These are phyloP conservation scores for Pararge aegeria DNA, from an alignment of 1,140 invertebrate species.

Conservation along the genomic window DNA sequence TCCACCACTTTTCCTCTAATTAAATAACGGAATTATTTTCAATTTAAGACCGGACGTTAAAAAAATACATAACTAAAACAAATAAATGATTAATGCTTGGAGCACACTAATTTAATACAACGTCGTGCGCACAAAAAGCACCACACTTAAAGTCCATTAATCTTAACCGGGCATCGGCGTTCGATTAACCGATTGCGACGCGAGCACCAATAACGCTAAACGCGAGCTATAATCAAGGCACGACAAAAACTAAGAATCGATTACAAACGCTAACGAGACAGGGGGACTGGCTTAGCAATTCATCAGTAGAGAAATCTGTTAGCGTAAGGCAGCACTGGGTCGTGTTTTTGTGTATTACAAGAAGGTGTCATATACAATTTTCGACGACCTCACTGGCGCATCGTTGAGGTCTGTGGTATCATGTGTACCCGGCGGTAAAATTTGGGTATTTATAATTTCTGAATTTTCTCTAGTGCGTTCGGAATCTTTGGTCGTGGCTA, in stretches of 20 bases:
- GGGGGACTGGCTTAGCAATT: conserved; percentile 36
- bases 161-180: conserved; percentile 21
- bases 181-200: conserved; percentile 29
- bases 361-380: too few relatives aligned
- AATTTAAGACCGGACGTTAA: not conserved
- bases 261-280: conserved; percentile 46
- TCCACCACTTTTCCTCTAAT: not conserved
- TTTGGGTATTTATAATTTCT: too few relatives aligned
- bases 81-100: conserved; percentile 10
- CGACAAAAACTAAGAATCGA: conserved; percentile 34
- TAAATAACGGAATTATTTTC: not conserved
- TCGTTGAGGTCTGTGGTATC: too few relatives aligned
- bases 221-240: conserved; percentile 27
- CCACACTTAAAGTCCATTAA: conserved; percentile 25
- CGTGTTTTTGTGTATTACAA: too few relatives aligned
- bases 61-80: conserved; percentile 1
- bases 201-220: conserved; percentile 29
- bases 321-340: conserved; percentile 30
- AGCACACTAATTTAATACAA: conserved; percentile 22
- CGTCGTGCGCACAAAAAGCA: conserved; percentile 13
- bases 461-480: too few relatives aligned
- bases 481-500: too few relatives aligned
- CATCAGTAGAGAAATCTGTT: conserved; percentile 53
- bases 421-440: too few relatives aligned
- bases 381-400: too few relatives aligned